Conservation (phyloP, 2,113 vertebrate species). For the Tympanuchus pallidicinctus region DNA sequence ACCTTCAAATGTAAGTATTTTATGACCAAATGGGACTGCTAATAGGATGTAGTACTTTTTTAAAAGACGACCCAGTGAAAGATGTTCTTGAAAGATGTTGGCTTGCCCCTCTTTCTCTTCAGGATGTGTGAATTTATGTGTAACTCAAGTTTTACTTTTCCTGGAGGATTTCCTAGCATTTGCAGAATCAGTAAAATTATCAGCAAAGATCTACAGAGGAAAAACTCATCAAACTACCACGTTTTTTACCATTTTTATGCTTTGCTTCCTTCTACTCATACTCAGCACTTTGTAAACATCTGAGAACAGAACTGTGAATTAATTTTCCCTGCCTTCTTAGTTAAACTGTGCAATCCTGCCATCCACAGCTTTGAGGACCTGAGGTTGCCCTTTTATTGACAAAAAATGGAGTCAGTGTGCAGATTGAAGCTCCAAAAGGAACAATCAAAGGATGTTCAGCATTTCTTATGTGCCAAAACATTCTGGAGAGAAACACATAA, state of each 20-base stretch:
- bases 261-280: not conserved
- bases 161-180: not conserved
- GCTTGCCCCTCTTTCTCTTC: not conserved
- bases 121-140: not conserved
- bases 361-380: not conserved
- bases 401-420: not conserved
- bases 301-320: not conserved
- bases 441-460: not conserved
- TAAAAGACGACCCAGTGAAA: not conserved
- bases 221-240: not conserved
- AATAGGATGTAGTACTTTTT: not conserved
- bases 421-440: not conserved
- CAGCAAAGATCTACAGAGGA: not conserved
- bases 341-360: not conserved
- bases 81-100: not conserved
- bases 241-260: not conserved
- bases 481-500: not conserved
- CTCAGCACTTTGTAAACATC: not conserved
- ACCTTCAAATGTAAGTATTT: constrained; percentile 1
- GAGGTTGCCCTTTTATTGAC: not conserved
- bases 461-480: not conserved
- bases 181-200: not conserved
- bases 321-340: not conserved
- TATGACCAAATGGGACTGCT: not conserved
- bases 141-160: not conserved